Evolutionary conservation across 1,140 invertebrate species (phyloP).

Genomic region (Drosophila insularis): DNA sequence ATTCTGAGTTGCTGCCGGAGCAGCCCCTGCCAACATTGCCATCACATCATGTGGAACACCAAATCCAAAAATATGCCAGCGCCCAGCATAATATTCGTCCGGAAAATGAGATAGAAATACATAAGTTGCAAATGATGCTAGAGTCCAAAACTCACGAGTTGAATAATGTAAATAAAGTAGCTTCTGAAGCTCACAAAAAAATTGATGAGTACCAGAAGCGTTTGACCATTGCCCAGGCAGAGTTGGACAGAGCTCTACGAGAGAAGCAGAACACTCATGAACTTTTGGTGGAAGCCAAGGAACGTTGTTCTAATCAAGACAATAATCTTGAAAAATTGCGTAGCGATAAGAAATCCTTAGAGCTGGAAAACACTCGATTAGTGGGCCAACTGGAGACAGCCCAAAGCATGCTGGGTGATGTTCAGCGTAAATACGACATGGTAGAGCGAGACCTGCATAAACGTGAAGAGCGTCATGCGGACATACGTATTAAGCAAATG

Average conservation of each 20-base stretch:
- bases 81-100: slow-evolving; percentile 13
- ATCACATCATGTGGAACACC: slow-evolving; percentile 4
- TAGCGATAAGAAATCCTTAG: slow-evolving; percentile 62
- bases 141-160: slow-evolving; percentile 65
- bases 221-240: slow-evolving; percentile 83
- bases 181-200: slow-evolving; percentile 61
- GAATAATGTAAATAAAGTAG: slow-evolving; percentile 49
- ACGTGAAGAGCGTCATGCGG: slow-evolving; percentile 59
- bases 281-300: slow-evolving; percentile 82
- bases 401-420: slow-evolving; percentile 59
- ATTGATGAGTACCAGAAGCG: slow-evolving; percentile 82
- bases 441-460: slow-evolving; percentile 61
- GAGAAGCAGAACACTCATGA: slow-evolving; percentile 84
- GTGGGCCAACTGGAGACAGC: slow-evolving; percentile 66
- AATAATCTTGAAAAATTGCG: slow-evolving; percentile 67
- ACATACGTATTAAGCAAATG: slow-evolving; percentile 61
- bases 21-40: slow-evolving; percentile 27
- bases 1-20: slow-evolving; percentile 48
- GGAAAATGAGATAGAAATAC: slow-evolving; percentile 44
- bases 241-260: slow-evolving; percentile 83
- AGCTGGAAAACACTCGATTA: slow-evolving; percentile 62
- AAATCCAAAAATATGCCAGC: slow-evolving; percentile 1
- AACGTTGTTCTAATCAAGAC: slow-evolving; percentile 72
- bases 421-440: slow-evolving; percentile 74
- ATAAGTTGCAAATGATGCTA: slow-evolving; percentile 62